phyloP scores from a whole-genome alignment of 2,113 vertebrate genomes.

The Elephantulus edwardii region DNA sequence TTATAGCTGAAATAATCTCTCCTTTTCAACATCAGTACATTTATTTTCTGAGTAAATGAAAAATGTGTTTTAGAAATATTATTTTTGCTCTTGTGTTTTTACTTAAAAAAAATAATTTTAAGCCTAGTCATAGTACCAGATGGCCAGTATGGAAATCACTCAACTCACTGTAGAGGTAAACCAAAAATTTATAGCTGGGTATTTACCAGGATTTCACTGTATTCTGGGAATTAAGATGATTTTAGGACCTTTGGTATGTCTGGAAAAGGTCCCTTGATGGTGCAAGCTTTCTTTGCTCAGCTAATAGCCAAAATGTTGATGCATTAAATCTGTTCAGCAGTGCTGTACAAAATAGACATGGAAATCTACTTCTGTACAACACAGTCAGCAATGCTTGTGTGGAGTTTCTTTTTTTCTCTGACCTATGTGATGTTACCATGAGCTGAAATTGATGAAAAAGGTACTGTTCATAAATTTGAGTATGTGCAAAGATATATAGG shows the following conservation, averaged over 20 bases:
- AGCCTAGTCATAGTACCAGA: conserved; percentile 42
- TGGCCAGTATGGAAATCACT: conserved; percentile 31
- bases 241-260: background rate
- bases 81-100: conserved; percentile 45
- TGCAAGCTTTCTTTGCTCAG: background rate
- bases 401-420: background rate
- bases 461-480: background rate
- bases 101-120: conserved; percentile 54
- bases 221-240: conserved; percentile 33
- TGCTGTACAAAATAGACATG: background rate
- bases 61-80: conserved; percentile 48
- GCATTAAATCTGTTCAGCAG: background rate
- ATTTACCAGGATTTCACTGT: conserved; percentile 37
- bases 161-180: conserved; percentile 15
- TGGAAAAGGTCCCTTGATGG: background rate
- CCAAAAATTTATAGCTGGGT: background rate
- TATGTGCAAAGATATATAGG: background rate
- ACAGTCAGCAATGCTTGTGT: background rate
- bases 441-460: background rate
- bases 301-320: background rate
- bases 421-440: background rate
- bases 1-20: conserved; percentile 38
- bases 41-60: conserved; percentile 52
- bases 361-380: background rate
- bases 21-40: conserved; percentile 9